Base-by-base conservation (phyloP, 2,797 vertebrate genomes). In the Streptopelia turtur region DNA sequence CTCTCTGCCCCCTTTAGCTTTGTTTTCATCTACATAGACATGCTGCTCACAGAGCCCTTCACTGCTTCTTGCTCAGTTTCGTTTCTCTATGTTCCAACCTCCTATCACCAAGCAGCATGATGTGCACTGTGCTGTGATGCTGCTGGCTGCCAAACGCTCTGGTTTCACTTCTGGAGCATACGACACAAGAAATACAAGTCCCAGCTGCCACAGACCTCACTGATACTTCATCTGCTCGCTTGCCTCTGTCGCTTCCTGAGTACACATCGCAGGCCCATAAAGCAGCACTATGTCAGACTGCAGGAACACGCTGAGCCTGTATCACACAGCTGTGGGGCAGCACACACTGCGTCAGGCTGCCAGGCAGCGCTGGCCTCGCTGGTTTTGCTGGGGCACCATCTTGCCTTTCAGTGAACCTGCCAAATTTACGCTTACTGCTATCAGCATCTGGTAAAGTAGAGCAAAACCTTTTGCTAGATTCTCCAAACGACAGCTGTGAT, bases 341-440 rank as follows among this genome's bases (percentile, higher is more conserved):
- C 52, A 57, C 60, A 27, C 17, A 7, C 55, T 0, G 0, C 2
- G 13, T 52, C 1, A 1, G 2, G 13, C 60, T 68, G 22, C 47
- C 84, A 57, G 13, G 33, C 47, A 37, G 50, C 60, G 9, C 74
- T 14, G 43, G 25, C 52, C 56, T 49, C 5, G 0, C 57, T 78
- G 49, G 3, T 64, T 78, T 61, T 65, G 28, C 82, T 64, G 45
- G 35, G 52, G 12, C 28, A 70, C 55, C 30, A 30, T 39, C 59
- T 35, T 61, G 23, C 65, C 65, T 31, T 41, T 60, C 69, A 56
- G 39, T 6, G 16, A 68, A 31, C n/a, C 43, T 70, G 80, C 39
- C 43, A 56, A 49, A 66, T 16, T 55, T 3, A 6, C 10, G 21
- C 57, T 39, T 55, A 11, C 30, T 35, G 37, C 56, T 59, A 18